Evolutionary conservation across 2,797 vertebrate species (phyloP), one percentile per base, ranked within the genome.

Genomic region (Psittacula derbiana): DNA sequence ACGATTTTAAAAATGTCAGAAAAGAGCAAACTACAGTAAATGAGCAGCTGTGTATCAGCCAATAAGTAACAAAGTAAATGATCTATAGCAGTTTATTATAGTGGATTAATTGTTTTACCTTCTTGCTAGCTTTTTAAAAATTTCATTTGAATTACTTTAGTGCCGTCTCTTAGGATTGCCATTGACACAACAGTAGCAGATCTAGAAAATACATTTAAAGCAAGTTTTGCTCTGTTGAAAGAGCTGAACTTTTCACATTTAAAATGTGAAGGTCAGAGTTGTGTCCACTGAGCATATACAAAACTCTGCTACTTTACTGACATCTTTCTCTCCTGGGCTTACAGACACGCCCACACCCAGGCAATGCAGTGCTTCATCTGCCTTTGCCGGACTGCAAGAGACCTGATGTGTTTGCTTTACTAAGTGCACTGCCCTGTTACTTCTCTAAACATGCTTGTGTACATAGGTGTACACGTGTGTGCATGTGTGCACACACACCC

Each of bases 321-420:
- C 27, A 8, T 19, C 19, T 78, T 20, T 16, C 21, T 44, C 31
- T 36, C 8, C 2, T 1, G 3, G 5, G 1, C 31, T 30, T 27
- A 4, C 41, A 18, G 10, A 4, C 27, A 2, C 6, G 11, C 28
- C 11, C 1, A 2, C 33, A 3, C 6, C 1, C 1, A 1, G 61
- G 5, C 6, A 4, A 15, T 4, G 23, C 33, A 4, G 50, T 0
- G 31, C 62, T 31, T n/a, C 14, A 0, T 8, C 1, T 18, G 52
- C 69, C 73, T 38, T 24, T 8, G 27, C 52, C 16, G 43, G 6
- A 38, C 20, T 44, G n/a, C 84, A 18, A 52, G 64, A 55, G 72
- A 38, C 16, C 15, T 16, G 64, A 7, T 17, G 24, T 30, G 41
- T 24, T 53, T 33, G 10, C 46, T 69, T 78, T 46, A 19, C 81